Conservation (phyloP, 2,797 vertebrate species). For the Menidia menidia region DNA sequence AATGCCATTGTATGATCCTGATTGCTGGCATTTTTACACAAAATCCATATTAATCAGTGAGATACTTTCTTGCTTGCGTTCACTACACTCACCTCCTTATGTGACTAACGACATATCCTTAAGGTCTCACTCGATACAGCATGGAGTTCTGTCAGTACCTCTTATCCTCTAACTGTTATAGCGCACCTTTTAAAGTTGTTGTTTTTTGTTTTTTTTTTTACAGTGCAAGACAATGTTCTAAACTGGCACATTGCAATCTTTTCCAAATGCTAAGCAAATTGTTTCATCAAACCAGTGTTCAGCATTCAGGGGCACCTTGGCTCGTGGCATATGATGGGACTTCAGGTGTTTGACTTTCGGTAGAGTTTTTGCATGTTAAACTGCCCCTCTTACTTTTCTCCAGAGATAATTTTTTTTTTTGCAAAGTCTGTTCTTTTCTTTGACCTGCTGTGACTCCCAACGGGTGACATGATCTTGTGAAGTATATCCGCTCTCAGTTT, state of each 20-base stretch:
- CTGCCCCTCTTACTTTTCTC: conserved; percentile 14
- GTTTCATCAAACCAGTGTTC: not conserved
- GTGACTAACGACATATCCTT: too few species aligned
- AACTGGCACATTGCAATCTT: too few species aligned
- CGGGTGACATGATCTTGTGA: conserved; percentile 48
- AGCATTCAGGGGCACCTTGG: not conserved
- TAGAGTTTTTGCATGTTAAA: conserved; percentile 41
- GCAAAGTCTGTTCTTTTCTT: conserved; percentile 31
- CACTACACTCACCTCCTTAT: too few species aligned
- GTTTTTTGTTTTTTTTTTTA: too few species aligned
- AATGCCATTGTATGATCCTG: not conserved
- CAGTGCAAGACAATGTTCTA: too few species aligned
- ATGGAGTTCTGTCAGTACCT: too few species aligned
- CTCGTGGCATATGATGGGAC: conserved; percentile 4
- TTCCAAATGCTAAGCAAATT: not conserved
- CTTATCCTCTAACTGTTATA: too few species aligned
- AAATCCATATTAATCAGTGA: not conserved
- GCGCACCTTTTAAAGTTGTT: too few species aligned
- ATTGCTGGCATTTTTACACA: not conserved
- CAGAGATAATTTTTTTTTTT: too few species aligned
- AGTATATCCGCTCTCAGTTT: conserved; percentile 54
- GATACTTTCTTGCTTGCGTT: not conserved
- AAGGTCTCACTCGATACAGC: too few species aligned
- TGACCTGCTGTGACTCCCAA: conserved; percentile 54
- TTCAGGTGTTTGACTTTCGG: conserved; percentile 50